Percentiles rank a stretch among this genome's conserved stretches.
Evolutionary conservation across 2,888 invertebrate species (phyloP).

Genomic region (Amphipoea oculea): DNA sequence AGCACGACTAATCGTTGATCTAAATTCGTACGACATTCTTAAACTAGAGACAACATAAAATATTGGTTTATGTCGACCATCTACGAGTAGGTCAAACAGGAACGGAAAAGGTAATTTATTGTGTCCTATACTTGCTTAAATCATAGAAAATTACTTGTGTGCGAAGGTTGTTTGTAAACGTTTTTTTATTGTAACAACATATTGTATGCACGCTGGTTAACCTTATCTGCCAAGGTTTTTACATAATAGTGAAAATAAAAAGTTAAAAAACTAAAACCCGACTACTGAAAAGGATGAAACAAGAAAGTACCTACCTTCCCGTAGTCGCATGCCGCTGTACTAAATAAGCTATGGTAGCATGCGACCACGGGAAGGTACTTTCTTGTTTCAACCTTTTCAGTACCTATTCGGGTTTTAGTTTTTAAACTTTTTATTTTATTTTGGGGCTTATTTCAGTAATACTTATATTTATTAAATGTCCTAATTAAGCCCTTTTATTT

Average conservation of each 20-base stretch:
- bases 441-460: too few relatives aligned
- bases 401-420: too few relatives aligned
- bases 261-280: too few relatives aligned
- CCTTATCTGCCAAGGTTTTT: neutral
- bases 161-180: neutral
- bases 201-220: neutral
- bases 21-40: neutral
- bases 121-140: neutral
- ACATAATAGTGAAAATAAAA: neutral
- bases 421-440: too few relatives aligned
- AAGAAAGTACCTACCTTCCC: too few relatives aligned
- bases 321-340: too few relatives aligned
- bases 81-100: neutral
- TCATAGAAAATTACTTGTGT: neutral
- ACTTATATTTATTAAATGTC: too few relatives aligned
- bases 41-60: conserved; percentile 5
- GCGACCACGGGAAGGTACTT: too few relatives aligned
- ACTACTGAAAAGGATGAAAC: too few relatives aligned
- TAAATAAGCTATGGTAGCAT: too few relatives aligned
- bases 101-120: neutral
- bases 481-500: too few relatives aligned
- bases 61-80: neutral
- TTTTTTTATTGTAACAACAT: neutral
- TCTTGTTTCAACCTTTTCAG: too few relatives aligned
- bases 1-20: neutral